These are phyloP conservation scores for Trogon melanurus DNA, from an alignment of 2,113 vertebrate genomes.

Conservation along the genomic window DNA sequence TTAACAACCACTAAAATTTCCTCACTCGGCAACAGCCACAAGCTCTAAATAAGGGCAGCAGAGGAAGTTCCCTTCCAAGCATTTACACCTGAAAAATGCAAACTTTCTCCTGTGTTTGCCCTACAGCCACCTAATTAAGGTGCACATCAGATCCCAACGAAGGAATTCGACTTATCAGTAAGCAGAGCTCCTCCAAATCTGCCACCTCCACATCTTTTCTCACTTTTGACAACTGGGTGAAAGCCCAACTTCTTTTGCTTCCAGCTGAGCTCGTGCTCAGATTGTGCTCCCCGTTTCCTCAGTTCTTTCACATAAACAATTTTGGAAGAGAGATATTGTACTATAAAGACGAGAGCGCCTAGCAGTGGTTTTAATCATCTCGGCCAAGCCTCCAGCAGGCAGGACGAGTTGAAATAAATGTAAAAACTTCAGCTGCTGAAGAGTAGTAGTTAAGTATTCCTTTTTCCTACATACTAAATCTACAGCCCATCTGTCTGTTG, in stretches of 20 bases:
- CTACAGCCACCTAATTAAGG: not conserved
- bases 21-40: not conserved
- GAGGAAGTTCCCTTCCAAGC: not conserved
- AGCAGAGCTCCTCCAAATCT: not conserved
- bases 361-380: not conserved
- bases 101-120: not conserved
- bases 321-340: not conserved
- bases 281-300: not conserved
- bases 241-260: not conserved
- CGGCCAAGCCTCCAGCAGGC: not conserved
- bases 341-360: not conserved
- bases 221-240: not conserved
- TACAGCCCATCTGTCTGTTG: not conserved
- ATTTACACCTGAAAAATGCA: not conserved
- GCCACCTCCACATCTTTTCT: not conserved
- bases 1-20: not conserved
- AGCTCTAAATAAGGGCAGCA: not conserved
- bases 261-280: not conserved
- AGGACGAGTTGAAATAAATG: not conserved
- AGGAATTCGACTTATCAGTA: not conserved
- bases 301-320: not conserved
- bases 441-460: not conserved
- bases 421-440: not conserved
- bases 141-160: fast-evolving
- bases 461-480: not conserved